A percentile compares a stretch with the other conserved stretches of the same genome.
These are phyloP conservation scores for Crenichthys baileyi DNA, from an alignment of 2,797 vertebrate species.

Conservation along the genomic window DNA sequence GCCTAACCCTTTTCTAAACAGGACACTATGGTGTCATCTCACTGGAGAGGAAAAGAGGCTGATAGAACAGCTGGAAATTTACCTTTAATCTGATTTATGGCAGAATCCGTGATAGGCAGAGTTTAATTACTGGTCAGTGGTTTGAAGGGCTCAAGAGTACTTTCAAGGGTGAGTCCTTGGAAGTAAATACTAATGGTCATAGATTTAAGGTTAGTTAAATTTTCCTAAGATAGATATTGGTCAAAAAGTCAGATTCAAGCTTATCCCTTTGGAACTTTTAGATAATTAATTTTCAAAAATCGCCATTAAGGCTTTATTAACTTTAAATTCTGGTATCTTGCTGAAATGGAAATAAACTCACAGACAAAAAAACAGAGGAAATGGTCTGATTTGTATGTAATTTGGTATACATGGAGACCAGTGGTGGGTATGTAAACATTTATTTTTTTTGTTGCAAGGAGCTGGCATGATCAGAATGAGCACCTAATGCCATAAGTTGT, in stretches of 20 bases:
- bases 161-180: neutral
- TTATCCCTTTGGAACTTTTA: neutral
- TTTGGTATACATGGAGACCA: neutral
- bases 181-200: neutral
- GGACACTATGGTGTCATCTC: slow-evolving; percentile 57
- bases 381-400: neutral
- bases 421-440: neutral
- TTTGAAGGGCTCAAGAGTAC: neutral
- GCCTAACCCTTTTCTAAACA: slow-evolving; percentile 86
- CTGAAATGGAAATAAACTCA: neutral
- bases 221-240: neutral
- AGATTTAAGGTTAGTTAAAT: neutral
- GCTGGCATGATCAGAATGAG: neutral
- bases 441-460: neutral
- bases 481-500: neutral
- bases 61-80: slow-evolving; percentile 28
- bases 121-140: neutral
- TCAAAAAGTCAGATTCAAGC: neutral
- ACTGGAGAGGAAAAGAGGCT: slow-evolving; percentile 48
- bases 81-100: slow-evolving; percentile 11
- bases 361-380: neutral
- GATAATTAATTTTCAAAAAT: too few species aligned
- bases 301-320: too few species aligned
- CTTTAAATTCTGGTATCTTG: too few species aligned
- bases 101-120: neutral